Base-by-base conservation (phyloP, 2,888 invertebrate genomes). In the Mesorhabditis sp. region DNA sequence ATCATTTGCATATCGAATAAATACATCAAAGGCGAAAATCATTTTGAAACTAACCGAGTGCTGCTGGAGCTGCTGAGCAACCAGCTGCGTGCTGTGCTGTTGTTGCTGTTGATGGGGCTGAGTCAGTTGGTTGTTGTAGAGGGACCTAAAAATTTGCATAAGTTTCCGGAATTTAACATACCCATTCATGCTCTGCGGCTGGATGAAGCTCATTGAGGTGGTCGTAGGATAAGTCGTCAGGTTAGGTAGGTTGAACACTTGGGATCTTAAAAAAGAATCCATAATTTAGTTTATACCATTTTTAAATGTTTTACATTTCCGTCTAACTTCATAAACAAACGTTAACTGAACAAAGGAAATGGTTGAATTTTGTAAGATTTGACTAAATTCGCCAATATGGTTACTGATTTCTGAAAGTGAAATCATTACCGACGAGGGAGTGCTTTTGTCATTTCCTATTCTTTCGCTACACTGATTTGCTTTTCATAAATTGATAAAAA, bases 131-230 rank as follows among this genome's bases (percentile, higher is more conserved):
- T 10, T 50, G 7, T 2, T n/a, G 58, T 50, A 50, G 58, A 50
- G 58, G 58, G 28, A 28, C 28, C 28, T 28, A 28, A 28, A 28
- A 28, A 28, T 28, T 28, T 28, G 28, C 28, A 28, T 28, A 28
- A 28, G 28, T 28, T 28, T 28, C 28, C 28, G 28, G 28, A 28
- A 28, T 28, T 28, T 28, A 28, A 28, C 28, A 28, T 28, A 50
- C 58, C 58, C 58, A 50, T 50, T 50, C 58, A 50, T 50, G n/a
- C n/a, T 50, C 58, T 50, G 58, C n/a, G 58, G 58, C n/a, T 50
- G 58, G n/a, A 50, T 50, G 58, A 50, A 50, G n/a, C n/a, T 50
- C 58, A 50, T 50, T 50, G 58, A 13, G 58, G 58, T 50, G 58
- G 58, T 50, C 10, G 58, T 50, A 10, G 58, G 58, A 50, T 50